These are phyloP conservation scores for Sebastolobus alascanus DNA, from an alignment of 2,797 vertebrate species.

Conservation along the genomic window DNA sequence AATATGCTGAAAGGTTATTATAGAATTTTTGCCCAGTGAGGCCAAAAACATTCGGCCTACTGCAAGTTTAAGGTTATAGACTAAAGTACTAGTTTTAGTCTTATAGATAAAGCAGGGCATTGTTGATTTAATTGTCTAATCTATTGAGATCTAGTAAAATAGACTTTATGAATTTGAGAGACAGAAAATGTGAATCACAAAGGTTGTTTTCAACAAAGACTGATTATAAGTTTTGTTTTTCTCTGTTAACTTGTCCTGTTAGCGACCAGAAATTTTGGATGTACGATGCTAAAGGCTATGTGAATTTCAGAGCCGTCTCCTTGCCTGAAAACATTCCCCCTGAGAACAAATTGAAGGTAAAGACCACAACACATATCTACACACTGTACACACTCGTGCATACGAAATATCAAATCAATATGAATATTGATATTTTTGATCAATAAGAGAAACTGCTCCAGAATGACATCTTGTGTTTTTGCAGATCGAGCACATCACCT, in stretches of 20 bases:
- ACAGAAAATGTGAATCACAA: neutral
- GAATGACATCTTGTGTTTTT: constrained; percentile 28
- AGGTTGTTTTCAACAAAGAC: neutral
- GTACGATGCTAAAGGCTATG: constrained; percentile 46
- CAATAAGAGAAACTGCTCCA: neutral
- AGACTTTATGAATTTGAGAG: neutral
- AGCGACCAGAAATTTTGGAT: constrained; percentile 52
- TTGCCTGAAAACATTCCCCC: constrained; percentile 47
- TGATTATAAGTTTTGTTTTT: neutral
- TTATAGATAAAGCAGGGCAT: neutral
- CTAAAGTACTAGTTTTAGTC: neutral
- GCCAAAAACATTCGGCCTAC: no score
- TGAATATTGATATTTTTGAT: neutral
- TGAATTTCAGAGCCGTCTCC: constrained; percentile 49
- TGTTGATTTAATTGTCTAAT: neutral
- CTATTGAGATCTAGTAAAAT: neutral
- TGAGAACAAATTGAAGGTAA: constrained; percentile 67
- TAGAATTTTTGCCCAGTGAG: no score
- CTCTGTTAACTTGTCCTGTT: constrained; percentile 5
- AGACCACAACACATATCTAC: neutral
- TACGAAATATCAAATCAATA: neutral
- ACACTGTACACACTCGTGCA: neutral
- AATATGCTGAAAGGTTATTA: no score
- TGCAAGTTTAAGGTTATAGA: no score
- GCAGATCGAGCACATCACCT: constrained; percentile 74